Conservation (phyloP, 2,113 vertebrate species). For the Urocitellus parryii region DNA sequence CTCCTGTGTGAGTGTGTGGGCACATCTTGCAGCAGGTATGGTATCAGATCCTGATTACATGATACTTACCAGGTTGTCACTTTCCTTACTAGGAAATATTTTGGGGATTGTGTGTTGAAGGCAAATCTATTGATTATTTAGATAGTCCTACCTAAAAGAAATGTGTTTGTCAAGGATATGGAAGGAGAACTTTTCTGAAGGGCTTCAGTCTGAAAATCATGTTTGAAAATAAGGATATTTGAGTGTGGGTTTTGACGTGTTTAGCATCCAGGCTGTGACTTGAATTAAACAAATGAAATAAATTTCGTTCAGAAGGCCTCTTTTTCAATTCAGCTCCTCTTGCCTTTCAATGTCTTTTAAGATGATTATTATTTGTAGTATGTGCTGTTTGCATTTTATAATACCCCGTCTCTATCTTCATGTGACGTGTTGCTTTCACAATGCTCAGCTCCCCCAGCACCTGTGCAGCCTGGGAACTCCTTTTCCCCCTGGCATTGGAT, state of each 20-base stretch:
- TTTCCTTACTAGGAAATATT: not conserved
- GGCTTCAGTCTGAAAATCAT: constrained; percentile 22
- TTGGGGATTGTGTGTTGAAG: not conserved
- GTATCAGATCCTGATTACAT: not conserved
- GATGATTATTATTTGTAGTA: constrained; percentile 4
- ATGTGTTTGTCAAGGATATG: not conserved
- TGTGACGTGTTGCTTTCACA: not conserved
- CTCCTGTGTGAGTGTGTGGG: fast-evolving
- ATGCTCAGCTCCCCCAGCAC: not conserved
- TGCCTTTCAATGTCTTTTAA: not conserved
- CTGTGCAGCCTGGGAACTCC: not conserved
- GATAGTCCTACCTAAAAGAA: not conserved
- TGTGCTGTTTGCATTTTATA: not conserved
- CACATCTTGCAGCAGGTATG: too few species aligned
- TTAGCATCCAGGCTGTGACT: not conserved
- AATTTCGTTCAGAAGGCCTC: not conserved
- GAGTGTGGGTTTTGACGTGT: not conserved
- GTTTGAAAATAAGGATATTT: not conserved
- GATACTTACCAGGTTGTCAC: not conserved
- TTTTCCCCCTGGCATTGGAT: not conserved
- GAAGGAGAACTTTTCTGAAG: not conserved
- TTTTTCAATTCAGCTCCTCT: not conserved
- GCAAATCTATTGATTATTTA: not conserved
- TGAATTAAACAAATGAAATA: constrained; percentile 10
- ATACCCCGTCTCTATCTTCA: not conserved